Evolutionary conservation across 2,888 invertebrate genomes (phyloP), one percentile per base, ranked within the genome.

Genomic region (Megaustenia siamemsis): DNA sequence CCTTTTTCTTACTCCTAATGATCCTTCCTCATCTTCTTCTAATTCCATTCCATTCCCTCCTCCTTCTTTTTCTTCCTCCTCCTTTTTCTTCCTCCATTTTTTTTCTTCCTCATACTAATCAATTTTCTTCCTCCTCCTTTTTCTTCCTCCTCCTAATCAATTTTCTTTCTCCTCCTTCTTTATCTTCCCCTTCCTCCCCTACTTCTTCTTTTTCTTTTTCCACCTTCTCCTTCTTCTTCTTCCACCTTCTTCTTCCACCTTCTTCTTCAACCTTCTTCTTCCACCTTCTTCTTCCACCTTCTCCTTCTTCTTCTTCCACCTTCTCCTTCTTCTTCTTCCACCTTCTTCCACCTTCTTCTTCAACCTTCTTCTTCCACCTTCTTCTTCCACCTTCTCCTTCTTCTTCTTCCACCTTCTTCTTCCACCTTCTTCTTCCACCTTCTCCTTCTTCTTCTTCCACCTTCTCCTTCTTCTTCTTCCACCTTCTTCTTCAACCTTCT

Each of bases 151-250:
- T 60, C 60, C 35, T 49, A 28, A 49, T 49, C 53, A n/a, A 40
- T 28, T 45, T 35, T 76, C 49, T 76, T 35, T 45, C 28, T 76
- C 80, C 35, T 63, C 63, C 18, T 28, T 63, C 79, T 38, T 56
- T 38, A 18, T 24, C 38, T 35, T 40, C 24, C n/a, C 24, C 10
- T 60, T 21, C 24, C 5, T 60, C 10, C 24, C 24, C 24, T n/a
- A 18, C 10, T 15, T 60, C 60, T 8, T 60, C 60, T 21, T n/a
- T 24, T 32, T 35, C 35, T n/a, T 21, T 60, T 5, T 60, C n/a
- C 24, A 24, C 24, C 10, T 60, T 60, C 24, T n/a, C 24, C 10
- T 15, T 60, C 60, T 8, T 60, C 60, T 21, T 60, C 24, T 8
- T 60, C 60, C 24, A 24, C 5, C 60, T 21, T 15, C 5, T 60